Evolutionary conservation across 2,888 invertebrate genomes (phyloP).

Genomic region (Allacma fusca): DNA sequence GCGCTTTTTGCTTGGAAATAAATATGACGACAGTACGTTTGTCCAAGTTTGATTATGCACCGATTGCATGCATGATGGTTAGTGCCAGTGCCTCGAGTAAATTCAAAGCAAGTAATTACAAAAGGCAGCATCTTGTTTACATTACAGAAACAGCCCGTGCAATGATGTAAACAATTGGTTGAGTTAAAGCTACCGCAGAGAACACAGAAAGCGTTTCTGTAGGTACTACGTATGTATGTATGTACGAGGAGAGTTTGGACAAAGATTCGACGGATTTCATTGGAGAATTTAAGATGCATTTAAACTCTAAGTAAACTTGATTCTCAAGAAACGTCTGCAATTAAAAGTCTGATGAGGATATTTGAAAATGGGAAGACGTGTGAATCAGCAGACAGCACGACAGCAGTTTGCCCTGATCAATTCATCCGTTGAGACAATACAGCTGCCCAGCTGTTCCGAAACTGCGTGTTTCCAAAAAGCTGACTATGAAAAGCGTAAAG

Average conservation of each 20-base stretch:
- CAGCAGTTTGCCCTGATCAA: not conserved
- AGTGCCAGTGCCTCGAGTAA: too few species aligned
- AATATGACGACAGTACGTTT: too few species aligned
- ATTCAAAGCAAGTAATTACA: too few species aligned
- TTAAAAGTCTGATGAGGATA: too few species aligned
- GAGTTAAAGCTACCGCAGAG: too few species aligned
- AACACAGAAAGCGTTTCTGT: not conserved
- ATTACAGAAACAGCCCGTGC: too few species aligned
- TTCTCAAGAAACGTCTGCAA: too few species aligned
- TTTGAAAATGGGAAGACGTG: not conserved
- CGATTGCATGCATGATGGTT: too few species aligned
- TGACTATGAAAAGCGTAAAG: conserved; percentile 9
- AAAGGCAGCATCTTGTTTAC: too few species aligned
- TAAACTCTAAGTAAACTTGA: not conserved
- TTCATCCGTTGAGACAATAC: conserved; percentile 7
- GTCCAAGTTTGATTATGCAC: too few species aligned
- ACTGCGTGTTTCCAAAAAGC: conserved; percentile 7
- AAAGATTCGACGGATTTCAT: not conserved
- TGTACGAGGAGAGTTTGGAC: not conserved
- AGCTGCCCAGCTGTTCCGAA: conserved; percentile 11
- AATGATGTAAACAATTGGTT: too few species aligned
- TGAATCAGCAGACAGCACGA: not conserved
- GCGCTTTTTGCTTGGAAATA: too few species aligned
- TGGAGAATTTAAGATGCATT: not conserved
- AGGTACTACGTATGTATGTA: not conserved